A percentile compares a stretch with the other conserved stretches of the same genome.
Conservation (phyloP, 2,888 invertebrate species). For the Aporophyla nigra region DNA sequence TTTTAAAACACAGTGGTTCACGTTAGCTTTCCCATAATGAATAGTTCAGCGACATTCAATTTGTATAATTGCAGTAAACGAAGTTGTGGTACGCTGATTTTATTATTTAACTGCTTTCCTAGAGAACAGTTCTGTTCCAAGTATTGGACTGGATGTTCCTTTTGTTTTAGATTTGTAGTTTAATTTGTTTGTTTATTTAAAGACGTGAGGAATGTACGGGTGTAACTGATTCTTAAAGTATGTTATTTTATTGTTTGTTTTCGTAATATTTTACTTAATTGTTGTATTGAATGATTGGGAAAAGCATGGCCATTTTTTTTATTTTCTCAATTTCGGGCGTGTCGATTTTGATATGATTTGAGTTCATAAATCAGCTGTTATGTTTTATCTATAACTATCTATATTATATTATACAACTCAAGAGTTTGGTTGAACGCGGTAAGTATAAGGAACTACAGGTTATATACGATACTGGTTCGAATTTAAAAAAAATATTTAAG, state of each 20-base stretch:
- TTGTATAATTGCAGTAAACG: constrained; percentile 76
- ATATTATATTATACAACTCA: no score
- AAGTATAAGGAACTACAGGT: no score
- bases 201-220: neutral
- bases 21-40: constrained; percentile 64
- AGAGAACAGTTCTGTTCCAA: constrained; percentile 39
- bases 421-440: no score
- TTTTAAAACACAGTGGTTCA: constrained; percentile 56
- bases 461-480: no score
- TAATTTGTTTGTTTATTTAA: constrained; percentile 19
- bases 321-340: no score
- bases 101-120: constrained; percentile 64
- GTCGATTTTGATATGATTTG: no score
- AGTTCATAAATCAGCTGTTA: neutral
- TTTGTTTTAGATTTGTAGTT: constrained; percentile 32
- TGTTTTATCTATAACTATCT: neutral
- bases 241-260: no score
- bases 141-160: constrained; percentile 48
- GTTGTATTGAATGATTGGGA: neutral
- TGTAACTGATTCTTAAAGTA: neutral
- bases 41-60: constrained; percentile 74
- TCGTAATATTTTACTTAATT: neutral
- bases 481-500: no score
- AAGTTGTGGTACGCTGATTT: constrained; percentile 71
- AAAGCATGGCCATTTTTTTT: no score